Evolutionary conservation across 2,797 vertebrate species (phyloP), one percentile per base, ranked within the genome.

Genomic region (Phalanger gymnotis): DNA sequence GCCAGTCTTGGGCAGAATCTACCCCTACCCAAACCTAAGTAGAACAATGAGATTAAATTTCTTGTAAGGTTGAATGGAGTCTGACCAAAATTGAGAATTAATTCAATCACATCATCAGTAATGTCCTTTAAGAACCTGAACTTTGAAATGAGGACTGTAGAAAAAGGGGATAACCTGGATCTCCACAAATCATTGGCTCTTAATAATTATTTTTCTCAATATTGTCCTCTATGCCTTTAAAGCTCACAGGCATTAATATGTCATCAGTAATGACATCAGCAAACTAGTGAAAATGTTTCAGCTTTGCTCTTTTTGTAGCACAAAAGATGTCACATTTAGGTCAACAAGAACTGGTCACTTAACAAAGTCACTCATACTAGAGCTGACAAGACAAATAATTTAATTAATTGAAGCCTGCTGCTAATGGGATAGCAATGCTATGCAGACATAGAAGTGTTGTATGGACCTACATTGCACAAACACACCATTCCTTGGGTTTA

Each of bases 341-440:
- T 87, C 40, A 87, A 51, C 3, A 11, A 87, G 73, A 87, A 87
- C 7, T 87, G 40, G 40, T 47, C 73, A 87, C 14, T 51, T 51
- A 51, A 14, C 73, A 47, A 87, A 3, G 40, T 27, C 40, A 51
- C 19, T 87, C 40, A 87, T 27, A 51, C 22, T 27, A 28, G 40
- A 93, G 96, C 98, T 98, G 98, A 98, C 97, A 97, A 97, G 98
- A 97, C 96, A 98, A 98, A 97, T 98, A 97, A 57, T 97, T 98
- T 97, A 94, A 98, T 98, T 98, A 98, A 98, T 98, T 98, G 91
- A 94, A 97, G 96, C 95, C 92, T 92, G 94, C 94, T 92, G 92
- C 97, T 97, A 96, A 97, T 91, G 96, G 40, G 90, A 94, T 95
- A 91, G 97, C 94, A 95, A 95, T 11, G 81, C 95, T 91, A 0